Base-by-base conservation (phyloP, 2,797 vertebrate genomes). In the Sciurus vulgaris region DNA sequence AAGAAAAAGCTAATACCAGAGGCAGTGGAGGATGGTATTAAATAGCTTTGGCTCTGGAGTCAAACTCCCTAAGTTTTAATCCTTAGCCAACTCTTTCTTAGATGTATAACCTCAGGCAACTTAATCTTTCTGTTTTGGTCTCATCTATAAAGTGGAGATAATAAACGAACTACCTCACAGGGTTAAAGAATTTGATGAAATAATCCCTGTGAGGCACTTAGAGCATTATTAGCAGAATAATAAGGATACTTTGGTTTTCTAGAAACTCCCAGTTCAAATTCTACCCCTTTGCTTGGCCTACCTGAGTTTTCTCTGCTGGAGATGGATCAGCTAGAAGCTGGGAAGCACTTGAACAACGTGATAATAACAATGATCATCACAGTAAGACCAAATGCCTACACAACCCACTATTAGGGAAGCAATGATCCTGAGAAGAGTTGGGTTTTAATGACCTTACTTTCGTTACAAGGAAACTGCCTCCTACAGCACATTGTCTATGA, bases 401-500 rank as follows among this genome's bases (percentile, higher is more conserved):
- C n/a, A 97, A 95, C 49, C 20, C 13, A 26, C 17, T 67, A 79
- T 91, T 94, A 97, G 84, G 54, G 91, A 44, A 30, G 10, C 63
- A 95, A 91, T 56, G 91, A 97, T 70, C 76, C 51, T 92, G 83
- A 14, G 0, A 59, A 85, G 7, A 89, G 8, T 44, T 35, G 84
- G 56, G 86, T 87, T 96, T 96, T 89, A 96, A 91, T 47, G 87
- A 41, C 78, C 44, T 51, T 95, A 95, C 86, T 63, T 1, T 30
- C 33, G 85, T 51, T 91, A 79, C 2, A 94, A 38, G 81, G 86
- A 96, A 96, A 82, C 63, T 93, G 93, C 79, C 96, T 94, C 86
- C 20, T 24, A 38, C 56, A 97, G 91, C 76, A 84, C 33, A 51
- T 2, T 81, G 86, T 77, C 74, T 92, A 35, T 67, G 92, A 97